phyloP scores from a whole-genome alignment of 2,888 invertebrate genomes.

The Chloroclysta siterata region DNA sequence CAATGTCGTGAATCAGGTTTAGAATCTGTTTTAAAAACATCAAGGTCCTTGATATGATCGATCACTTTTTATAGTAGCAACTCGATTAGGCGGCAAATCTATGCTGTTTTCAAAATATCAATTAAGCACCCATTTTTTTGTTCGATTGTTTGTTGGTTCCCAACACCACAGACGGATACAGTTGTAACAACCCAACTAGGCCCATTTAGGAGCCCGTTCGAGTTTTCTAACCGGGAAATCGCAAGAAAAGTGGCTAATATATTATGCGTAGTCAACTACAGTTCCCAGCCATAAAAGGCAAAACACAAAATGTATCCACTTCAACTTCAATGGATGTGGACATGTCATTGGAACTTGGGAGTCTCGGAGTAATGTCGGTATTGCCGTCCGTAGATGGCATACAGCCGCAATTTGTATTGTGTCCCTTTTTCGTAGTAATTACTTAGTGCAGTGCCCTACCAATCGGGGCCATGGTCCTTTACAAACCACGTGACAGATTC shows the following conservation, averaged over 20 bases:
- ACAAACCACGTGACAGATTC: slow-evolving; percentile 10
- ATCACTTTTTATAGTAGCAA: slow-evolving; percentile 44
- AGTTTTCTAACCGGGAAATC: slow-evolving; percentile 34
- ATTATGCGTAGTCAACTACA: slow-evolving; percentile 39
- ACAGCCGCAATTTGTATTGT: slow-evolving; percentile 51
- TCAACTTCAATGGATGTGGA: slow-evolving; percentile 45
- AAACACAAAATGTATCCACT: slow-evolving; percentile 42
- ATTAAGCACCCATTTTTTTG: slow-evolving; percentile 24
- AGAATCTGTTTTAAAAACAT: slow-evolving; percentile 55
- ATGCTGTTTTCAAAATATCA: slow-evolving; percentile 35
- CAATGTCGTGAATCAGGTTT: slow-evolving; percentile 61
- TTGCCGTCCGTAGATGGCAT: slow-evolving; percentile 54
- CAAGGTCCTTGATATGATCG: slow-evolving; percentile 63
- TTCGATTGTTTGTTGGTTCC: slow-evolving; percentile 12
- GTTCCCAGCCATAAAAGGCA: slow-evolving; percentile 40
- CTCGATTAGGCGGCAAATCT: slow-evolving; percentile 43
- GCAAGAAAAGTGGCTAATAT: slow-evolving; percentile 38
- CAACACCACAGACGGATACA: slow-evolving; percentile 7
- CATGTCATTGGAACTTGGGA: slow-evolving; percentile 42
- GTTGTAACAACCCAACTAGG: slow-evolving; percentile 6
- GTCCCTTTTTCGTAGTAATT: slow-evolving; percentile 59
- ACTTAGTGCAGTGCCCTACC: slow-evolving; percentile 35
- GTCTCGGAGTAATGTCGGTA: slow-evolving; percentile 50
- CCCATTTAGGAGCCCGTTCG: slow-evolving; percentile 9
- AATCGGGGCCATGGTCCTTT: slow-evolving; percentile 35